These are phyloP conservation scores for Chloromyia formosa DNA, from an alignment of 2,888 invertebrate species.

Conservation along the genomic window DNA sequence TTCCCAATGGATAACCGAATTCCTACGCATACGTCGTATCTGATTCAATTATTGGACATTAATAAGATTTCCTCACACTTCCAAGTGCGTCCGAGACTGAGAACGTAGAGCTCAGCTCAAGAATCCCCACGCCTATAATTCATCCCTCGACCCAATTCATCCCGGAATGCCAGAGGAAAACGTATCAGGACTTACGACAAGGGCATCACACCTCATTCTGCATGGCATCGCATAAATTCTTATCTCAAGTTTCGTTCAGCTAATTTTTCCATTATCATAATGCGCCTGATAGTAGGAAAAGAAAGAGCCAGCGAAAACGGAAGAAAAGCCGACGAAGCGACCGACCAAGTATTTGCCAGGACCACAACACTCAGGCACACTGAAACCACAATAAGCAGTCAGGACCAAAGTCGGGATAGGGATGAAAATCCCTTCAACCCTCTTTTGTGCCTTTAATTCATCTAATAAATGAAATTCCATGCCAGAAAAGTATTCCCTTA, in stretches of 20 bases:
- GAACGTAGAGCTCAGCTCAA: background rate
- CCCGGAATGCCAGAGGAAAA: constrained; percentile 34
- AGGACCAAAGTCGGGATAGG: background rate
- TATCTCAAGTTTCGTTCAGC: constrained; percentile 50
- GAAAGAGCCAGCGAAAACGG: background rate
- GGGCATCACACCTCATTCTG: constrained; percentile 48
- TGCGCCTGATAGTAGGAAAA: constrained; percentile 34
- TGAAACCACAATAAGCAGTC: background rate
- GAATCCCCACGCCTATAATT: constrained; percentile 36
- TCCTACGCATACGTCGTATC: constrained; percentile 43
- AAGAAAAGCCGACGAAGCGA: background rate
- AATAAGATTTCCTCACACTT: constrained; percentile 48
- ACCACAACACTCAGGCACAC: background rate
- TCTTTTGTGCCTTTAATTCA: constrained; percentile 52
- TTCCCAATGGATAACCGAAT: constrained; percentile 34
- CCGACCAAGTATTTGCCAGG: background rate
- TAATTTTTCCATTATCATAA: constrained; percentile 51
- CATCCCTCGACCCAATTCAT: constrained; percentile 37
- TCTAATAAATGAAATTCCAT: constrained; percentile 54
- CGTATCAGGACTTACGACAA: constrained; percentile 23
- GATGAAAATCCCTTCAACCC: constrained; percentile 48
- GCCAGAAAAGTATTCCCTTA: constrained; percentile 52
- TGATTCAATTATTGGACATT: constrained; percentile 49
- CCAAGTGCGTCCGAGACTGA: background rate
- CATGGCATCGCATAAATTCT: constrained; percentile 47